Percentiles rank a stretch among this genome's conserved stretches.
phyloP scores from a whole-genome alignment of 2,113 vertebrate species.

The Paralichthys olivaceus region DNA sequence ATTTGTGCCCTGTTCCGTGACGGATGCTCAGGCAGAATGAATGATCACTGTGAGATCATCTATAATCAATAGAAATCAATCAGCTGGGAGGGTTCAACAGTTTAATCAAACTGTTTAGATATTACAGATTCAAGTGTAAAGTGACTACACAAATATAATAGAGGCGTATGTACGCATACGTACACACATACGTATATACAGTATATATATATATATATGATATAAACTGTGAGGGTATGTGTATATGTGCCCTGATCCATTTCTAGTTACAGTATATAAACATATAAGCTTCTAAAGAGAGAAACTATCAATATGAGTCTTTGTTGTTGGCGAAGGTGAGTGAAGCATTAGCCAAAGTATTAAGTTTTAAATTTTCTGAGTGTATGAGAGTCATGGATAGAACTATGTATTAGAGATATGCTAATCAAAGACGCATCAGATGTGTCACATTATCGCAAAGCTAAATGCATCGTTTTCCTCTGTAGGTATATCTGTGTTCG shows the following conservation, averaged over 20 bases:
- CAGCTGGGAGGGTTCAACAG: constrained; percentile 32
- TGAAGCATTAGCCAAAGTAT: constrained; percentile 77
- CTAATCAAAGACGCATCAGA: constrained; percentile 68
- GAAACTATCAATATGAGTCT: constrained; percentile 54
- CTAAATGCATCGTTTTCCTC: constrained; percentile 35
- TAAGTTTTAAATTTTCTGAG: constrained; percentile 56
- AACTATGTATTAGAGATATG: constrained; percentile 46
- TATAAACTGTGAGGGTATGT: constrained; percentile 38
- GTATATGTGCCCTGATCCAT: constrained; percentile 44
- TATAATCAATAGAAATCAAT: constrained; percentile 33
- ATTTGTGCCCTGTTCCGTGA: constrained; percentile 1
- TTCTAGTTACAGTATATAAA: constrained; percentile 63
- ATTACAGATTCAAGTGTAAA: constrained; percentile 37
- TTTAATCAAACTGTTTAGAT: constrained; percentile 32
- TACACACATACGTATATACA: constrained; percentile 41
- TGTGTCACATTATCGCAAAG: constrained; percentile 59
- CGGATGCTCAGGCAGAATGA: constrained; percentile 11
- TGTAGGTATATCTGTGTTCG: constrained; percentile 43
- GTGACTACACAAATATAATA: constrained; percentile 35
- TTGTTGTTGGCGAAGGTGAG: constrained; percentile 52
- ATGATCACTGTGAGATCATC: constrained; percentile 49
- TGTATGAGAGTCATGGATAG: constrained; percentile 48
- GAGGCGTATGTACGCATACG: constrained; percentile 29
- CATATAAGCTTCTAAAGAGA: constrained; percentile 61
- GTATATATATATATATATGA: constrained; percentile 22